Percentiles rank a stretch among this genome's conserved stretches.
Evolutionary conservation across 2,797 vertebrate species (phyloP).

Genomic region (Champsocephalus esox): DNA sequence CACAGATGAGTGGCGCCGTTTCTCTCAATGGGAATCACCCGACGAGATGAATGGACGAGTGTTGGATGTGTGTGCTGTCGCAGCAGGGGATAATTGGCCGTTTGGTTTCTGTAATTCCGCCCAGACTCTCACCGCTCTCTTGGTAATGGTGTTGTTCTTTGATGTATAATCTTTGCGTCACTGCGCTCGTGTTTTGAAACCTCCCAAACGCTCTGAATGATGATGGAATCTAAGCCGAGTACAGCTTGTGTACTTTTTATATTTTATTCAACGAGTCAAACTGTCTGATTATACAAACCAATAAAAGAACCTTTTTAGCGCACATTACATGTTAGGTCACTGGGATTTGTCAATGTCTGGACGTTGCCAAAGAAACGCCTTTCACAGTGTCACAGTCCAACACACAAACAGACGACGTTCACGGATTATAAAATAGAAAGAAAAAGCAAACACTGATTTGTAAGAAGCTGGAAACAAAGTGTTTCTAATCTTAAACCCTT

Average conservation of each 20-base stretch:
- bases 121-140: too few relatives aligned
- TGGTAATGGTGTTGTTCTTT: not conserved
- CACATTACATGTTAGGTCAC: too few relatives aligned
- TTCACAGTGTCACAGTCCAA: not conserved
- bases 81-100: conserved; percentile 15
- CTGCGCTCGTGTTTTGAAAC: not conserved
- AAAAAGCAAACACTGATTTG: not conserved
- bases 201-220: not conserved
- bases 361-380: not conserved
- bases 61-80: conserved; percentile 33
- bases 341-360: not conserved
- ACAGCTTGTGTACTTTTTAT: not conserved
- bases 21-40: not conserved
- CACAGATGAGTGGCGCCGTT: conserved; percentile 28
- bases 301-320: too few relatives aligned
- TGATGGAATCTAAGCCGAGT: not conserved
- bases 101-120: not conserved
- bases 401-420: not conserved
- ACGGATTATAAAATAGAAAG: not conserved
- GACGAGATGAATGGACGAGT: conserved; percentile 22
- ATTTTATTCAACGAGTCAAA: too few relatives aligned
- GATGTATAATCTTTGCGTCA: not conserved
- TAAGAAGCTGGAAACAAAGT: not conserved
- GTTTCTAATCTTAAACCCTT: too few relatives aligned
- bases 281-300: too few relatives aligned